phyloP scores from a whole-genome alignment of 1,140 invertebrate genomes.

The Nephotettix cincticeps region DNA sequence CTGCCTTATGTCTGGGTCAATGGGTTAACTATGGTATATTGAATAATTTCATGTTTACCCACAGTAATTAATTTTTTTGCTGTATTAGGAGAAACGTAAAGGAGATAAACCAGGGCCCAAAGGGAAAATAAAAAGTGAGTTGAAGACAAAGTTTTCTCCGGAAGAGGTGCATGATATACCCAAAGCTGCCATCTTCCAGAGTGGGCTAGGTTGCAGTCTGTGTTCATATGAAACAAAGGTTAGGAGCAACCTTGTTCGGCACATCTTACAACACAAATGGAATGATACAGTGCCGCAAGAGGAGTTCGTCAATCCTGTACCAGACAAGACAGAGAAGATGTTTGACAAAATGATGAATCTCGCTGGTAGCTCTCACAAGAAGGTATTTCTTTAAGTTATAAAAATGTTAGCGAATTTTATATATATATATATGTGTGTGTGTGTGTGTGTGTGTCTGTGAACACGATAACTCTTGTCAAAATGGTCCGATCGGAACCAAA shows the following conservation, averaged over 20 bases:
- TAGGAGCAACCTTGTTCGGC: constrained; percentile 68
- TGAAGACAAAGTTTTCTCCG: constrained; percentile 13
- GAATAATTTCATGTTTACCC: too few relatives aligned
- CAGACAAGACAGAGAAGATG: constrained; percentile 73
- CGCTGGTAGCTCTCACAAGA: constrained; percentile 64
- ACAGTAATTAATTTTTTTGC: too few relatives aligned
- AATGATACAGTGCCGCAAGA: constrained; percentile 57
- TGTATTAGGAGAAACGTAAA: background rate
- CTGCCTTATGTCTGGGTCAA: too few relatives aligned
- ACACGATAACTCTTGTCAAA: too few relatives aligned
- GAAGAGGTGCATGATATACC: constrained; percentile 23
- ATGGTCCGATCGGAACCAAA: too few relatives aligned
- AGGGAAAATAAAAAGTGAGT: background rate
- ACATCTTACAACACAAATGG: constrained; percentile 65
- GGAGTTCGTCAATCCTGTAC: constrained; percentile 70
- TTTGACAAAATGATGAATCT: constrained; percentile 84
- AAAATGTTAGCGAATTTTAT: too few relatives aligned
- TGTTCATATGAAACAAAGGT: constrained; percentile 48
- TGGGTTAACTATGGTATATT: too few relatives aligned
- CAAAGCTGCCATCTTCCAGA: constrained; percentile 22
- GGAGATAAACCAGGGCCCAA: background rate
- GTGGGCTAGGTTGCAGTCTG: constrained; percentile 16
- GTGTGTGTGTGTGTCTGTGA: too few relatives aligned
- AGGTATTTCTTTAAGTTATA: too few relatives aligned
- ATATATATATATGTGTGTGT: too few relatives aligned